Evolutionary conservation across 2,888 invertebrate species (phyloP), one percentile per base, ranked within the genome.

Genomic region (Neoascia interrupta): DNA sequence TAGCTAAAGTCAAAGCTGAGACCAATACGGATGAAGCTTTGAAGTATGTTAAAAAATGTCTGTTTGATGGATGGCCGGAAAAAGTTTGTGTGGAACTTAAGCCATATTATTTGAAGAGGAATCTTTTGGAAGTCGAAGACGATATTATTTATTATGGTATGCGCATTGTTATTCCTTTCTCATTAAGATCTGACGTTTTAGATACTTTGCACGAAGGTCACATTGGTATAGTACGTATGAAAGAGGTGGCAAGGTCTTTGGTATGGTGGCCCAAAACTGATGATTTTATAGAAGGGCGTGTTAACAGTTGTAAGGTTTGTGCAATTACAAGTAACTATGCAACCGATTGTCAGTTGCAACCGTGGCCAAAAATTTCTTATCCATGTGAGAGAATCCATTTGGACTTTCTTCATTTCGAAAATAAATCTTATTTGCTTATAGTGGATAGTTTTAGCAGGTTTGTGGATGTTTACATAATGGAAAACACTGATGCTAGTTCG

Each of bases 351-450:
- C n/a, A 26, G 15, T 36, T 45, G 15, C 16, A 11, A 16, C 18
- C 36, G 13, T 60, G 37, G 47, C 36, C 56, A 19, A 31, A 3
- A 28, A 28, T 26, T 31, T 28, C 56, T n/a, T n/a, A n/a, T n/a
- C 47, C 45, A 0, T 58, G 45, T n/a, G 45, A 45, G 21, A 31
- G 58, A 8, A 58, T 58, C n/a, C 58, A 58, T 34, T 28, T 43
- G 23, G 23, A 43, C 23, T 43, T n/a, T n/a, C n/a, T n/a, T 43
- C 43, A 23, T 43, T 43, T 43, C 8, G 43, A 43, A 13, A 13
- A 3, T 21, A 21, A 23, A 43, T 23, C 43, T 13, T 58, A 58
- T 34, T n/a, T 58, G 4, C 23, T 36, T 11, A 58, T 58, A 45
- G 36, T 58, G 5, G 58, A 58, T 28, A 39, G 39, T 26, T 54